Evolutionary conservation across 2,797 vertebrate genomes (phyloP).

Genomic region (Okamejei kenojei): DNA sequence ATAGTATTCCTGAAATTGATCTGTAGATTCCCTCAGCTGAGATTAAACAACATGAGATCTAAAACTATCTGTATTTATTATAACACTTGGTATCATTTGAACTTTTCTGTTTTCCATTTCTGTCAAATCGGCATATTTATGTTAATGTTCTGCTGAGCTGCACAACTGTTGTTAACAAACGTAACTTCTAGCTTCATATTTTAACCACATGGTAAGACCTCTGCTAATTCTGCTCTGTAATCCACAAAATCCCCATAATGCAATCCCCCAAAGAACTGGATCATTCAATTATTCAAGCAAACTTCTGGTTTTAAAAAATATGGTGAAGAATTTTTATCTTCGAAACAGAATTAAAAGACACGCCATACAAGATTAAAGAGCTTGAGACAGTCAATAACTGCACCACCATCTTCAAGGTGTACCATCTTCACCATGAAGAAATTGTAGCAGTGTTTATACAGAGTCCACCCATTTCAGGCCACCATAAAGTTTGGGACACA

Average conservation of each 20-base stretch:
- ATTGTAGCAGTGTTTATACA: too few species aligned
- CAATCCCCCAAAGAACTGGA: background rate
- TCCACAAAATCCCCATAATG: background rate
- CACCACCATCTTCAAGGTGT: background rate
- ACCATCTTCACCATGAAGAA: background rate
- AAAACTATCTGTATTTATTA: background rate
- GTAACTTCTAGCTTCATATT: background rate
- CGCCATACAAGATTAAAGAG: background rate
- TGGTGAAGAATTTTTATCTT: background rate
- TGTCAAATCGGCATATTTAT: background rate
- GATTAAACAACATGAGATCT: background rate
- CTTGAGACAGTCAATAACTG: background rate
- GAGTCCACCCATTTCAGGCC: too few species aligned
- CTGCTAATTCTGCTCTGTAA: background rate
- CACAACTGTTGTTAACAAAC: background rate
- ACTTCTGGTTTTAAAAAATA: too few species aligned
- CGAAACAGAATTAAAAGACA: background rate
- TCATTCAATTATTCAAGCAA: background rate
- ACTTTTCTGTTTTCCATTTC: background rate
- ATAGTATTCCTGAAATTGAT: conserved; percentile 90
- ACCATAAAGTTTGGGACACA: too few species aligned
- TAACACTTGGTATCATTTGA: background rate
- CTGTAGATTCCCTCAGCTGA: conserved; percentile 84
- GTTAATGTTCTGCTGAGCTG: background rate
- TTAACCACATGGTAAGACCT: background rate